These are phyloP conservation scores for Tarsius wallacei DNA, from an alignment of 2,797 vertebrate species.

Conservation along the genomic window DNA sequence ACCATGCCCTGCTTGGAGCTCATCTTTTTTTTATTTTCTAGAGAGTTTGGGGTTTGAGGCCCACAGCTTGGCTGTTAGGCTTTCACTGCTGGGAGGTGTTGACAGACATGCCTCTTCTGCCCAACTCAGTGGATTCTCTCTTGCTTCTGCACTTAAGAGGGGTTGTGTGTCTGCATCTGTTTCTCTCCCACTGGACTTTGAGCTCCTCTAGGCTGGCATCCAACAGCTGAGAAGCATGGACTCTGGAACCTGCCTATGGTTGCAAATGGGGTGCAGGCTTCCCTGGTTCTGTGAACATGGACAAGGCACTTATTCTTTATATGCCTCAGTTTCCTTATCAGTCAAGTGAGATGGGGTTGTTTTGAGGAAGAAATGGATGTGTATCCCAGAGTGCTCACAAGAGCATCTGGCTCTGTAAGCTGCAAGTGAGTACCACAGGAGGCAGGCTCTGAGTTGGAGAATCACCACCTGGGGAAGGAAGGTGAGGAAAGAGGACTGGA, in stretches of 20 bases:
- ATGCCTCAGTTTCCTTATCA: neutral
- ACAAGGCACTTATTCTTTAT: no score
- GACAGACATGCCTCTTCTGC: neutral
- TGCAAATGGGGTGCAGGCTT: neutral
- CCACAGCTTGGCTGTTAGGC: neutral
- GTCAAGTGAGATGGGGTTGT: neutral
- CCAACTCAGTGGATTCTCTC: neutral
- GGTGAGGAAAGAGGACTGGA: neutral
- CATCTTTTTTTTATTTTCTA: neutral
- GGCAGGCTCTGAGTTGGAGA: neutral
- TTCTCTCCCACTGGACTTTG: neutral
- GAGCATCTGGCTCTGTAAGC: neutral
- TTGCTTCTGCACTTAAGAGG: neutral
- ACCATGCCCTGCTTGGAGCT: neutral
- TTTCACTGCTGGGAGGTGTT: neutral
- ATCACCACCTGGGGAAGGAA: neutral
- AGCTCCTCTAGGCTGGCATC: accelerated
- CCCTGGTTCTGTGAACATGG: neutral
- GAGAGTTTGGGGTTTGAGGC: neutral
- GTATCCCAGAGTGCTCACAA: no score
- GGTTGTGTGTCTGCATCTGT: neutral
- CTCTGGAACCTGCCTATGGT: neutral
- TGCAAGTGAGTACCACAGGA: no score
- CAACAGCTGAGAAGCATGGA: neutral
- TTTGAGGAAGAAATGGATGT: neutral